Evolutionary conservation across 2,888 invertebrate genomes (phyloP), one percentile per base, ranked within the genome.

Genomic region (Tuta absoluta): DNA sequence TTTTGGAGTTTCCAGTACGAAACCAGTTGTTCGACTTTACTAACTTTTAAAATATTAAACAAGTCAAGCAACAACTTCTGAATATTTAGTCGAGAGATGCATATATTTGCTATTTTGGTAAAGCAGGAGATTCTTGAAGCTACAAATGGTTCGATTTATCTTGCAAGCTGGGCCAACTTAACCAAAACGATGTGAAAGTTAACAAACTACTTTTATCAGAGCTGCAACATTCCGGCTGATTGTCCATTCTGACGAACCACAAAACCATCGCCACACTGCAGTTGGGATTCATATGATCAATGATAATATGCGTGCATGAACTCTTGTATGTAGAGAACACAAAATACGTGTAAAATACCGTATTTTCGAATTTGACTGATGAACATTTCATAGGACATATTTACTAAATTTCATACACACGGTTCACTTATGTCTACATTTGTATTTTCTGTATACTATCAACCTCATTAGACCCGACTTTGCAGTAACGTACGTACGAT

Each of bases 131-230:
- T 49, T 23, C n/a, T 24, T 24, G 7, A n/a, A 10, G 7, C 37
- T 38, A 38, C 60, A 60, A 60, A 60, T 60, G 48, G 60, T 60
- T 60, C 60, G 60, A 60, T 60, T 48, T 48, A 60, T 60, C 60
- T 45, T 38, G 2, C 21, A 33, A 58, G 37, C 45, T 48, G 48
- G 28, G 24, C 24, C 21, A 59, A 59, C 59, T 19, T 41, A 41
- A n/a, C 48, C 48, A 8, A 62, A 59, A 59, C 17, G 62, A 11
- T 17, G 51, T 41, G 19, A 37, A 49, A 51, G 49, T 62, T 62
- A 62, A 62, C 62, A 62, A 62, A 49, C 37, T 62, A 62, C 62
- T 62, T 62, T 62, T 62, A 62, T 62, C 62, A 33, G 19, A 57
- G 45, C 57, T 57, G 21, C 28, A 63, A 57, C 45, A 19, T 63